These are phyloP conservation scores for Euthynnus affinis DNA, from an alignment of 2,797 vertebrate species.

Conservation along the genomic window DNA sequence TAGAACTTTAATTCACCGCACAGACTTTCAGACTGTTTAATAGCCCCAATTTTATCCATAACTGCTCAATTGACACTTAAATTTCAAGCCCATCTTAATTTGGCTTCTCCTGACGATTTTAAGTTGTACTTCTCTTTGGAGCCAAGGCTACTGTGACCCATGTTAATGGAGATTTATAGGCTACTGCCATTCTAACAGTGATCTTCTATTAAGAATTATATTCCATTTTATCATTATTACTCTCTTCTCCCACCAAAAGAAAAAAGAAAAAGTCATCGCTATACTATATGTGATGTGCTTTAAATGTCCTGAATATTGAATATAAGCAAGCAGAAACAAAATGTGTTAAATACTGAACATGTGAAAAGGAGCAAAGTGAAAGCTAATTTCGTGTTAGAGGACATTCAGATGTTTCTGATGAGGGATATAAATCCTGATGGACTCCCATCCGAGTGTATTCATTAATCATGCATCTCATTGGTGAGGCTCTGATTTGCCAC, in stretches of 20 bases:
- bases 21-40: slow-evolving; percentile 77
- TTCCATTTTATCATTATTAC: slow-evolving; percentile 71
- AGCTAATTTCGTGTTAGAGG: slow-evolving; percentile 72
- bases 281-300: slow-evolving; percentile 19
- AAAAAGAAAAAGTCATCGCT: slow-evolving; percentile 29
- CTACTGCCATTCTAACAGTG: slow-evolving; percentile 62
- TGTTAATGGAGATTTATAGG: slow-evolving; percentile 77
- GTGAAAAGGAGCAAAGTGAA: slow-evolving; percentile 47
- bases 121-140: slow-evolving; percentile 65
- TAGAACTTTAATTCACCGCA: slow-evolving; percentile 79
- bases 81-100: slow-evolving; percentile 80
- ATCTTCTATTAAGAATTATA: slow-evolving; percentile 76
- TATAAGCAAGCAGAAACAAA: slow-evolving; percentile 37
- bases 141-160: slow-evolving; percentile 69
- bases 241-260: slow-evolving; percentile 44
- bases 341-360: slow-evolving; percentile 53
- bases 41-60: slow-evolving; percentile 77
- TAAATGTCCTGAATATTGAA: slow-evolving; percentile 37
- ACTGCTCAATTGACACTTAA: slow-evolving; percentile 82
- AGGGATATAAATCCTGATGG: slow-evolving; percentile 83
- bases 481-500: slow-evolving; percentile 82
- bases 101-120: slow-evolving; percentile 70
- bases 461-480: slow-evolving; percentile 85
- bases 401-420: slow-evolving; percentile 79
- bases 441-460: slow-evolving; percentile 72